Evolutionary conservation across 2,797 vertebrate species (phyloP), one percentile per base, ranked within the genome.

Genomic region (Myioborus miniatus): DNA sequence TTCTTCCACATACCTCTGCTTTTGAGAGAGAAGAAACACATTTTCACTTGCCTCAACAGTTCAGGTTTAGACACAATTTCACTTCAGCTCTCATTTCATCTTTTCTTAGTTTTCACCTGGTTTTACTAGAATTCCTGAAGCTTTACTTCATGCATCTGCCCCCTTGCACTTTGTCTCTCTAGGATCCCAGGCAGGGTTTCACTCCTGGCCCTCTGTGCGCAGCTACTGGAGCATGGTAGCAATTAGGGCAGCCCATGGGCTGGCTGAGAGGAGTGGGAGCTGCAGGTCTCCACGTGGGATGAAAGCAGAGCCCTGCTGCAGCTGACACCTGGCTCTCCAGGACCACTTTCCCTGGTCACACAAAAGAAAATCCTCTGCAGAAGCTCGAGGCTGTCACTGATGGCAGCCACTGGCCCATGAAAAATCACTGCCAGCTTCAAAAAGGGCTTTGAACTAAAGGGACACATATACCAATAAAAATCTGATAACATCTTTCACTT

Each of bases 61-160:
- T 80, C 37, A 86, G 43, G 23, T 22, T 83, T 50, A 76, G 47
- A 32, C 52, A 75, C 4, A 12, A 78, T 41, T 81, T 91, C 75
- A 26, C 23, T 8, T 55, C 19, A 34, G 53, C 18, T 77, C 78
- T 85, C 17, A 4, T 55, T 87, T 92, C 53, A 89, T n/a, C 29
- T 64, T 71, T 65, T 21, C 75, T 85, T 81, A 37, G 29, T 67
- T 92, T 90, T 88, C 87, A 92, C 76, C 84, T 79, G 87, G 43
- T 83, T 96, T 88, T 89, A 64, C 74, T 53, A 50, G 76, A 72
- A 95, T 91, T 93, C 92, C 87, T 79, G 0, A 90, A 46, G 91
- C 76, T 75, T 91, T 83, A 60, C 79, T 43, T 87, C 82, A 81
- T 89, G 4, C 26, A 2, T 75, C 30, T 46, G n/a, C 68, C 91